Conservation (phyloP, 2,113 vertebrate genomes). For the Montifringilla adamsi region DNA sequence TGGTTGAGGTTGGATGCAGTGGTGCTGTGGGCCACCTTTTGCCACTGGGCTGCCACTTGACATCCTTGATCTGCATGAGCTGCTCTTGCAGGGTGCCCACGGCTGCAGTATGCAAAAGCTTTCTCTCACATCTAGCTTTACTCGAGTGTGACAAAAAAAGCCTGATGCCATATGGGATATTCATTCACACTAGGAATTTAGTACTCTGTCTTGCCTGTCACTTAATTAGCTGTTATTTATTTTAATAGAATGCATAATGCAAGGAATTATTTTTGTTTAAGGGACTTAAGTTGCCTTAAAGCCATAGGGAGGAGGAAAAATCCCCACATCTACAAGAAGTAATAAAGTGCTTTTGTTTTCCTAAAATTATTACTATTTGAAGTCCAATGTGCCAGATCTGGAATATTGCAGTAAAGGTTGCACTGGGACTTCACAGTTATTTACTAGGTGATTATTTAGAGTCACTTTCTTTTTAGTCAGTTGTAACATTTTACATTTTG, state of each 20-base stretch:
- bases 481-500: neutral
- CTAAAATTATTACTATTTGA: slow-evolving; percentile 31
- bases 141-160: neutral
- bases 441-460: slow-evolving; percentile 48
- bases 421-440: slow-evolving; percentile 29
- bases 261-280: neutral
- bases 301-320: neutral
- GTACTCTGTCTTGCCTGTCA: neutral
- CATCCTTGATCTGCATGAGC: neutral
- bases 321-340: neutral
- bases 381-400: slow-evolving; percentile 5
- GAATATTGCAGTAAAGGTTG: neutral
- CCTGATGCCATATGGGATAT: neutral
- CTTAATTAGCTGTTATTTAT: slow-evolving; percentile 10
- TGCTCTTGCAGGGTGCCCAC: neutral
- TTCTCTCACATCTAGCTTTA: neutral
- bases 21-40: neutral
- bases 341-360: slow-evolving; percentile 38
- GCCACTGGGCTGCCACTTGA: neutral
- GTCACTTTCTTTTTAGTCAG: neutral
- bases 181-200: neutral
- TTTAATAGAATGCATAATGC: neutral
- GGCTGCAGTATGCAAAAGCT: neutral
- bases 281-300: neutral
- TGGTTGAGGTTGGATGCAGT: neutral